Percentiles rank a stretch among this genome's conserved stretches.
Evolutionary conservation across 2,113 vertebrate genomes (phyloP).

Genomic region (Poecile atricapillus): DNA sequence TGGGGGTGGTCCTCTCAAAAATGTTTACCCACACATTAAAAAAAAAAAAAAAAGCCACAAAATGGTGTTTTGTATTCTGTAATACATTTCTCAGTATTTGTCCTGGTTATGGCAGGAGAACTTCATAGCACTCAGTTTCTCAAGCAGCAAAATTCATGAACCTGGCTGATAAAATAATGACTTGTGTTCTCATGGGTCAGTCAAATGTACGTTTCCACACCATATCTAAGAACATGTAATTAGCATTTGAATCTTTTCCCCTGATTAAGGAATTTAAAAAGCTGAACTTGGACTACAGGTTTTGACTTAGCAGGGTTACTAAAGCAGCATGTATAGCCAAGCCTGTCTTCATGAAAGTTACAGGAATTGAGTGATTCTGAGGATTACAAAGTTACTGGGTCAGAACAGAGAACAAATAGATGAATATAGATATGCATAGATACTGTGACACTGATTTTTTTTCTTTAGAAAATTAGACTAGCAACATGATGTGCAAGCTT

Average conservation of each 20-base stretch:
- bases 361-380: background rate
- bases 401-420: background rate
- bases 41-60: background rate
- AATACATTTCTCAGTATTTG: background rate
- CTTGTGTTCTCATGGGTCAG: background rate
- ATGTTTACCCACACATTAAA: background rate
- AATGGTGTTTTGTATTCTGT: background rate
- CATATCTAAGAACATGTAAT: background rate
- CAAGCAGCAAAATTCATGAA: background rate
- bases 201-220: background rate
- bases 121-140: background rate
- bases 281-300: background rate
- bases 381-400: background rate
- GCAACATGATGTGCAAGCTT: background rate
- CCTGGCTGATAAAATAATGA: background rate
- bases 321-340: background rate
- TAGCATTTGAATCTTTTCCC: background rate
- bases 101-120: background rate
- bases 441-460: background rate
- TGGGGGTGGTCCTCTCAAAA: background rate
- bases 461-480: background rate
- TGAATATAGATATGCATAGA: background rate
- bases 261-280: background rate
- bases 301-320: background rate
- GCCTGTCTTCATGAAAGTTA: background rate